Evolutionary conservation across 2,113 vertebrate genomes (phyloP).

Genomic region (Elaphurus davidianus): DNA sequence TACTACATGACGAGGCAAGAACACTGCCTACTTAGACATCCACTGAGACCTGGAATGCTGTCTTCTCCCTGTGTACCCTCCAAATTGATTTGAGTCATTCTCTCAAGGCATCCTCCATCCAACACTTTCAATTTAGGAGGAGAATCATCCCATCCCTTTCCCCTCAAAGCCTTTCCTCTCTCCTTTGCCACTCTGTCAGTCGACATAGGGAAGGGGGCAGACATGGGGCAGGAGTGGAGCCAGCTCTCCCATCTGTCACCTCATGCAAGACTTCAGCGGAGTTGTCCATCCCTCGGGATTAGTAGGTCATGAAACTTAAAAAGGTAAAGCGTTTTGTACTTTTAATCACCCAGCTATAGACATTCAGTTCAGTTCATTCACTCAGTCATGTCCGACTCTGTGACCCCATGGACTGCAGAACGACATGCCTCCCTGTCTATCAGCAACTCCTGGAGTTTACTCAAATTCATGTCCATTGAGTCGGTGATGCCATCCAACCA

Average conservation of each 20-base stretch:
- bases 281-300: background rate
- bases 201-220: background rate
- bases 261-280: background rate
- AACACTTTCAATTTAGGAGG: background rate
- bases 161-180: background rate
- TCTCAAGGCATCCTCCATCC: background rate
- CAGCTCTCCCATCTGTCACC: background rate
- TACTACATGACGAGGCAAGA: background rate
- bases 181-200: background rate
- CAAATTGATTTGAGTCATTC: background rate
- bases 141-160: background rate
- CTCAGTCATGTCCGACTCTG: background rate
- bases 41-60: background rate
- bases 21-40: background rate
- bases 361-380: background rate
- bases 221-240: background rate
- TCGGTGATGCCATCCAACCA: background rate
- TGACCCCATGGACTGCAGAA: background rate
- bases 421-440: background rate
- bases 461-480: background rate
- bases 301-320: background rate
- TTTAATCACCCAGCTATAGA: background rate
- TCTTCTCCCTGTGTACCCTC: background rate
- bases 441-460: background rate
- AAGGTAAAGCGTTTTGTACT: background rate